phyloP scores from a whole-genome alignment of 2,113 vertebrate genomes.

The Cyanoliseus patagonus region DNA sequence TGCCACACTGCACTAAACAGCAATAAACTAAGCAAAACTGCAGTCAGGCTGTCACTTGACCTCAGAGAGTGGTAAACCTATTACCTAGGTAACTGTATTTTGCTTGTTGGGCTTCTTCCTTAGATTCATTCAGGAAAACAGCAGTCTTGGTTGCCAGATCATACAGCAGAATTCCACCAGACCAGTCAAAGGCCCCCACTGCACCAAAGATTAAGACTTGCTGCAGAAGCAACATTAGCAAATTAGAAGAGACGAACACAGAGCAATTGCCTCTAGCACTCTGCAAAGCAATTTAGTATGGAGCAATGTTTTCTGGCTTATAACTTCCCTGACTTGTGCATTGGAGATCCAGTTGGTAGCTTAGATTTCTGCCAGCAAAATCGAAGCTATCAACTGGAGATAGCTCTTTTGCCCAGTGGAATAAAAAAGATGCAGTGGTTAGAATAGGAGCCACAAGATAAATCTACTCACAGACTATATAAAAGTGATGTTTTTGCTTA shows the following conservation, averaged over 20 bases:
- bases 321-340: neutral
- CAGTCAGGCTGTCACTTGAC: neutral
- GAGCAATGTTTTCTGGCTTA: neutral
- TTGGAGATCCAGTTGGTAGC: neutral
- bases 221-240: slow-evolving; percentile 36
- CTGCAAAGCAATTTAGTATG: neutral
- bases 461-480: neutral
- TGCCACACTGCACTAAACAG: neutral
- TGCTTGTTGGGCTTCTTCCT: neutral
- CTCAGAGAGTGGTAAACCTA: neutral
- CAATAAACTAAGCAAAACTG: neutral
- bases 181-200: neutral
- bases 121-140: neutral
- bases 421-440: neutral
- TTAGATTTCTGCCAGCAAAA: neutral
- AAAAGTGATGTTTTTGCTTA: neutral
- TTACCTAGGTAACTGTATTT: neutral
- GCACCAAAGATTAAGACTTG: neutral
- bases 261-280: neutral
- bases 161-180: neutral
- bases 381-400: neutral
- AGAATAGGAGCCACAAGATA: neutral
- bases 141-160: neutral
- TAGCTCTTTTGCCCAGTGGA: neutral
- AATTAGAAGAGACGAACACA: neutral